Evolutionary conservation across 1,140 invertebrate genomes (phyloP).

Genomic region (Melitaea cinxia): DNA sequence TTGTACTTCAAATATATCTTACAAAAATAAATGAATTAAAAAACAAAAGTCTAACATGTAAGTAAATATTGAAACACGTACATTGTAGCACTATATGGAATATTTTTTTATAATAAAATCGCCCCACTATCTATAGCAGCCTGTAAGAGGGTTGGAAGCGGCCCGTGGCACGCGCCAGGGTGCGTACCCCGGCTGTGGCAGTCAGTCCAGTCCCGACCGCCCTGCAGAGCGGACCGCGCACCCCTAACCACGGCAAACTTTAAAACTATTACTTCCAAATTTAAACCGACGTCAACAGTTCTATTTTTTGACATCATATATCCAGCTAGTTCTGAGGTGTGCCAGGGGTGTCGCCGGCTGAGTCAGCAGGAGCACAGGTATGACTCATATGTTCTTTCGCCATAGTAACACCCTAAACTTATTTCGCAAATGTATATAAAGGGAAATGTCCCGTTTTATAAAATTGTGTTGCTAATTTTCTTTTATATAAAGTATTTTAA

Average conservation of each 20-base stretch:
- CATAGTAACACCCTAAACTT: slow-evolving; percentile 73
- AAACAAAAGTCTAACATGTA: too few relatives aligned
- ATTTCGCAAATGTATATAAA: slow-evolving; percentile 25
- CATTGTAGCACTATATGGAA: too few relatives aligned
- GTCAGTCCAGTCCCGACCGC: slow-evolving; percentile 69
- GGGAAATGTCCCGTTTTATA: slow-evolving; percentile 12
- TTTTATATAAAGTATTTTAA: too few relatives aligned
- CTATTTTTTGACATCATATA: slow-evolving; percentile 14
- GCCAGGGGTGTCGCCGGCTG: slow-evolving; percentile 64
- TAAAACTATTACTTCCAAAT: slow-evolving; percentile 30
- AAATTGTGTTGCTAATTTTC: slow-evolving; percentile 1
- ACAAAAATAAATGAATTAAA: too few relatives aligned
- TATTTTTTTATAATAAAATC: not conserved
- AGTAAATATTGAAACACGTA: too few relatives aligned
- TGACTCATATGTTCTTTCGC: slow-evolving; percentile 64
- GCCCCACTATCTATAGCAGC: slow-evolving; percentile 35
- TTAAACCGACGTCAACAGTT: slow-evolving; percentile 24
- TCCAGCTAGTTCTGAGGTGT: slow-evolving; percentile 36
- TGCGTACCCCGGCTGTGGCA: slow-evolving; percentile 56
- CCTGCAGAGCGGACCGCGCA: slow-evolving; percentile 70
- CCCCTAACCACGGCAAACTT: slow-evolving; percentile 52
- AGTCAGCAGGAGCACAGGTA: slow-evolving; percentile 70
- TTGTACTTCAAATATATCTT: too few relatives aligned
- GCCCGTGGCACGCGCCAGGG: slow-evolving; percentile 65
- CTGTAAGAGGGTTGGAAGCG: slow-evolving; percentile 56